Conservation (phyloP, 2,113 vertebrate species). For the Aplodontia rufa region DNA sequence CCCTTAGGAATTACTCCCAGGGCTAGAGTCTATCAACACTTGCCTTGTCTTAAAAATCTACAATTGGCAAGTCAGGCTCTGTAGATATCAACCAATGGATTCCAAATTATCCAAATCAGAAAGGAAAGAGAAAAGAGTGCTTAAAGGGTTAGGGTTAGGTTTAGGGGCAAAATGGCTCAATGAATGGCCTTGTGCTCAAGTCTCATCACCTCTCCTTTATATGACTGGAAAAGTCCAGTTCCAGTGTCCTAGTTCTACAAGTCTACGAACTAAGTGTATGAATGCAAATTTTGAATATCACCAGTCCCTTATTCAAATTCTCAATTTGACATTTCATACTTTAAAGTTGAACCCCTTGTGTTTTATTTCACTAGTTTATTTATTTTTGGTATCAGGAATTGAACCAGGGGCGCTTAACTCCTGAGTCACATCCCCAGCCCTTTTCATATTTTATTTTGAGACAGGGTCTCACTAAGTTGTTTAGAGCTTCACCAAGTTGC, state of each 20-base stretch:
- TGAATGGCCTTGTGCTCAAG: not conserved
- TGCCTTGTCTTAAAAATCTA: not conserved
- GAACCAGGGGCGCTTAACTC: no score
- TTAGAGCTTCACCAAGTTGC: no score
- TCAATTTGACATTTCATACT: not conserved
- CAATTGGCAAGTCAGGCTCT: not conserved
- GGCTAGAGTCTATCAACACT: not conserved
- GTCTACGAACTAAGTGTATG: not conserved
- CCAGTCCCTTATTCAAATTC: constrained; percentile 4
- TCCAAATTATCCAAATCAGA: not conserved
- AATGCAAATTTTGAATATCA: not conserved
- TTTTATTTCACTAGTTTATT: constrained; percentile 23
- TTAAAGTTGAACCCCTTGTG: not conserved
- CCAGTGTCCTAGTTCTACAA: not conserved
- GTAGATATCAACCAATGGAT: not conserved
- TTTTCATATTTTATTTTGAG: no score
- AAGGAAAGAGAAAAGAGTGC: constrained; percentile 7
- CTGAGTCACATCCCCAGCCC: no score
- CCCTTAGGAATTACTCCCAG: not conserved
- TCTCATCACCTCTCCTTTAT: not conserved
- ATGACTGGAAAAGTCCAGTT: not conserved
- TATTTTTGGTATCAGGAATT: no score
- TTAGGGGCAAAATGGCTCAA: not conserved
- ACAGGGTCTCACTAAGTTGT: no score
- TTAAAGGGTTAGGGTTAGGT: no score